A percentile compares a stretch with the other conserved stretches of the same genome.
Evolutionary conservation across 2,888 invertebrate species (phyloP).

Genomic region (Lasioglossum calceatum): DNA sequence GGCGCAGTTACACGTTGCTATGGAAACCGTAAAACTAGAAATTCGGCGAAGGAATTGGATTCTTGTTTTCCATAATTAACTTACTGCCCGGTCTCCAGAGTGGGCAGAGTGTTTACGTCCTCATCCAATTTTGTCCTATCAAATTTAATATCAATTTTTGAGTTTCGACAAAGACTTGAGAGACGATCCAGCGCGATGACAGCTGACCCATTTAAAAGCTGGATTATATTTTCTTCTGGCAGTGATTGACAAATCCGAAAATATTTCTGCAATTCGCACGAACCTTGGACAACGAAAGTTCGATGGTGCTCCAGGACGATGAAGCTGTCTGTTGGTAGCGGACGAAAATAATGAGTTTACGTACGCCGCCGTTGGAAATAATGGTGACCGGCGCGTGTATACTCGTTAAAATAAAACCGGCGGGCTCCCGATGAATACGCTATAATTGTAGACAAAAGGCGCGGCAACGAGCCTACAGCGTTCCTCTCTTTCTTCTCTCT

Average conservation of each 20-base stretch:
- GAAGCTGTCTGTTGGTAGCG: background rate
- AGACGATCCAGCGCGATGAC: background rate
- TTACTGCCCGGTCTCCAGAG: no score
- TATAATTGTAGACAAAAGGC: conserved; percentile 43
- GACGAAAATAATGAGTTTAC: conserved; percentile 39
- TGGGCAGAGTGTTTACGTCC: no score
- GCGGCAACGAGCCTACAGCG: conserved; percentile 16
- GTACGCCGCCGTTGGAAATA: conserved; percentile 36
- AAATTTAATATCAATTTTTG: background rate
- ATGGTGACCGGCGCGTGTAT: conserved; percentile 32
- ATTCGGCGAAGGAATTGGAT: no score
- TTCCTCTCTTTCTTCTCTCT: background rate
- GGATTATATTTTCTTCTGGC: background rate
- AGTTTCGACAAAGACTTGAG: background rate
- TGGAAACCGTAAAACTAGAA: background rate
- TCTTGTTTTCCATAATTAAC: no score
- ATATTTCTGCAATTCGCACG: background rate
- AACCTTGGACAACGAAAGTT: conserved; percentile 13
- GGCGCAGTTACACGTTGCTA: background rate
- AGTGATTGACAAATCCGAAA: background rate
- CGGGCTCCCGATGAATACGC: conserved; percentile 3
- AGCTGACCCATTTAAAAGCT: background rate
- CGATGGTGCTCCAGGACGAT: conserved; percentile 3
- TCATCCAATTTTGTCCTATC: no score
- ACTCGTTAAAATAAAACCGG: conserved; percentile 50